Evolutionary conservation across 2,113 vertebrate genomes (phyloP).

Genomic region (Phalacrocorax brasilianus): DNA sequence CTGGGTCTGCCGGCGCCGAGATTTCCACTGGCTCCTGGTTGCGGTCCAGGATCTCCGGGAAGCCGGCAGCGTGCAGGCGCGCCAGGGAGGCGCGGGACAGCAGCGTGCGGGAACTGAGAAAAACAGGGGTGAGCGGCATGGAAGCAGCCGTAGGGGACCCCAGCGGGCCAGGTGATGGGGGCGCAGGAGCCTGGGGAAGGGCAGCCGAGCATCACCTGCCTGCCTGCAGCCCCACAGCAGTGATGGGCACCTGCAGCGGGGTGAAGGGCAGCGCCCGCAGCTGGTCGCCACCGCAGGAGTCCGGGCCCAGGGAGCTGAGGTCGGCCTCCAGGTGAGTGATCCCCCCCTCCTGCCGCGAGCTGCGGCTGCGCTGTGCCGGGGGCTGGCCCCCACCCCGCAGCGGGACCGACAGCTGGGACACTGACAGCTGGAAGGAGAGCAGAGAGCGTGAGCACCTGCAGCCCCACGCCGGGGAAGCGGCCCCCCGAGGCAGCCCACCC

Average conservation of each 20-base stretch:
- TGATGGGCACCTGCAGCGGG: constrained; percentile 83
- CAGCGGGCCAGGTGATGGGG: rapidly evolving
- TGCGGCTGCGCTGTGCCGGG: constrained; percentile 43
- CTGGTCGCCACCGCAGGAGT: constrained; percentile 16
- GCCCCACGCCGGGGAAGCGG: rapidly evolving
- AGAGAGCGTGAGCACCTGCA: not conserved
- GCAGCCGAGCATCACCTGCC: constrained; percentile 74
- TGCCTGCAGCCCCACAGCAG: constrained; percentile 76
- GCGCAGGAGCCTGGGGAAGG: not conserved
- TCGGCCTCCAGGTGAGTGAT: constrained; percentile 84
- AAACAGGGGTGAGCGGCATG: rapidly evolving
- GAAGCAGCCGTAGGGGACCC: rapidly evolving
- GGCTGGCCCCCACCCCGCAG: constrained; percentile 57
- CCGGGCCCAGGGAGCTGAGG: not conserved
- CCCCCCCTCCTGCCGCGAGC: not conserved
- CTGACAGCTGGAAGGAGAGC: constrained; percentile 78
- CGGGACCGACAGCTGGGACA: constrained; percentile 84
- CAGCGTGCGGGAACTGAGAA: constrained; percentile 68
- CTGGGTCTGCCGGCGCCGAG: constrained; percentile 70
- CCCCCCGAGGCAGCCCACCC: not conserved
- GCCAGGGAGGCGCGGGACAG: constrained; percentile 82
- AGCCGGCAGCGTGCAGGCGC: constrained; percentile 78
- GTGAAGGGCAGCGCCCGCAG: constrained; percentile 85
- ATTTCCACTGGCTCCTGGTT: constrained; percentile 77
- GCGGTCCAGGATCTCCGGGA: constrained; percentile 82